phyloP scores from a whole-genome alignment of 2,113 vertebrate species.

The Lamprotornis superbus region DNA sequence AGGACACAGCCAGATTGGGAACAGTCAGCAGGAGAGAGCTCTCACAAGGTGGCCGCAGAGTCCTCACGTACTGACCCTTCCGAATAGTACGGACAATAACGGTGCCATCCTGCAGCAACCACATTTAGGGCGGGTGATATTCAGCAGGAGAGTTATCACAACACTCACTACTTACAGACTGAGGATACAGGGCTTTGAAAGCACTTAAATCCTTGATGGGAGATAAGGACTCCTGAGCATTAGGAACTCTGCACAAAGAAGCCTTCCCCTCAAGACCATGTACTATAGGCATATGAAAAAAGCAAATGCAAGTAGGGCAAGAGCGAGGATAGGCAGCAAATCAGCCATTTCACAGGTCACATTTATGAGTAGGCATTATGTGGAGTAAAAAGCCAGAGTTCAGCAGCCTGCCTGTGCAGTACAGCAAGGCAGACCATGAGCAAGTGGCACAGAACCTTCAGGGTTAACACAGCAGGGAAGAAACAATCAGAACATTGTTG shows the following conservation, averaged over 20 bases:
- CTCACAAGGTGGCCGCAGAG: slow-evolving; percentile 87
- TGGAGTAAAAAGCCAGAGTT: not conserved
- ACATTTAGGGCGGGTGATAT: not conserved
- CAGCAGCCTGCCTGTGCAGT: not conserved
- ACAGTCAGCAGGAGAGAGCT: slow-evolving; percentile 86
- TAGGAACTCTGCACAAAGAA: not conserved
- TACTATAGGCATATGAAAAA: not conserved
- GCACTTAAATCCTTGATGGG: not conserved
- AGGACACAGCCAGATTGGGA: slow-evolving; percentile 89
- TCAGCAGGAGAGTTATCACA: not conserved
- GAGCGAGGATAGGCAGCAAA: not conserved
- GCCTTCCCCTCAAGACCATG: not conserved
- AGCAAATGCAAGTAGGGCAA: not conserved
- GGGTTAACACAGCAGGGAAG: not conserved
- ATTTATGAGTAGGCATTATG: not conserved
- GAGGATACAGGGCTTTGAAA: not conserved
- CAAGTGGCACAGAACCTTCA: not conserved
- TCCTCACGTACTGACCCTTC: slow-evolving; percentile 91
- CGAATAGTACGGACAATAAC: slow-evolving; percentile 89
- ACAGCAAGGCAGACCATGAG: not conserved
- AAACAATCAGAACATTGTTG: not conserved
- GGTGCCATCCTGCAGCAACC: slow-evolving; percentile 83
- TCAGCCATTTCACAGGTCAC: not conserved
- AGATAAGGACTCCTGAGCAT: not conserved
- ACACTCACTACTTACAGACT: not conserved